A percentile compares a stretch with the other conserved stretches of the same genome.
These are phyloP conservation scores for Odobenus rosmarus DNA, from an alignment of 2,113 vertebrate genomes.

Conservation along the genomic window DNA sequence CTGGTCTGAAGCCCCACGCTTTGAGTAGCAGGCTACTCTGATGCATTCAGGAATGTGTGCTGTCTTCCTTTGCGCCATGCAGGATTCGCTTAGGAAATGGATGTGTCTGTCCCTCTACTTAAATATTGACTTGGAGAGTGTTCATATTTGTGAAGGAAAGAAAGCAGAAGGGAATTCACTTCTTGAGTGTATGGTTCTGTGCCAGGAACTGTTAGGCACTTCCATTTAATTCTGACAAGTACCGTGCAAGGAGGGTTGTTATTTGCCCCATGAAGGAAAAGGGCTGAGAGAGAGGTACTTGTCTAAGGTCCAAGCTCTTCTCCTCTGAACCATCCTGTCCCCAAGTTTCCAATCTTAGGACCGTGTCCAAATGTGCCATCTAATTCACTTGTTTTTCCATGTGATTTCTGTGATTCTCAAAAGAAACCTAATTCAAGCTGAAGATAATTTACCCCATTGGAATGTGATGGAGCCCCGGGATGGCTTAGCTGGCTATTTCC, in stretches of 20 bases:
- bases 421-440: constrained; percentile 46
- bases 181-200: background rate
- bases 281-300: background rate
- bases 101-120: background rate
- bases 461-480: background rate
- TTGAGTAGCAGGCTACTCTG: background rate
- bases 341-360: background rate
- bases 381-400: background rate
- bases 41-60: background rate
- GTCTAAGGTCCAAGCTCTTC: background rate
- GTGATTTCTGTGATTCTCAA: background rate
- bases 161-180: background rate
- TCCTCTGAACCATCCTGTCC: background rate
- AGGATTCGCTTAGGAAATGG: background rate
- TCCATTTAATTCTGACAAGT: constrained; percentile 8
- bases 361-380: background rate
- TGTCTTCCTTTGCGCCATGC: background rate
- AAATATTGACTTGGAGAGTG: background rate
- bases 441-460: background rate
- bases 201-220: background rate
- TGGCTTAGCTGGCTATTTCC: background rate
- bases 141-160: background rate
- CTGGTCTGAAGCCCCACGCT: background rate
- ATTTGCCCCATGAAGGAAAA: background rate
- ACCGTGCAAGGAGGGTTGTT: background rate